A percentile compares a stretch with the other conserved stretches of the same genome.
phyloP scores from a whole-genome alignment of 2,113 vertebrate genomes.

The Esox niger region DNA sequence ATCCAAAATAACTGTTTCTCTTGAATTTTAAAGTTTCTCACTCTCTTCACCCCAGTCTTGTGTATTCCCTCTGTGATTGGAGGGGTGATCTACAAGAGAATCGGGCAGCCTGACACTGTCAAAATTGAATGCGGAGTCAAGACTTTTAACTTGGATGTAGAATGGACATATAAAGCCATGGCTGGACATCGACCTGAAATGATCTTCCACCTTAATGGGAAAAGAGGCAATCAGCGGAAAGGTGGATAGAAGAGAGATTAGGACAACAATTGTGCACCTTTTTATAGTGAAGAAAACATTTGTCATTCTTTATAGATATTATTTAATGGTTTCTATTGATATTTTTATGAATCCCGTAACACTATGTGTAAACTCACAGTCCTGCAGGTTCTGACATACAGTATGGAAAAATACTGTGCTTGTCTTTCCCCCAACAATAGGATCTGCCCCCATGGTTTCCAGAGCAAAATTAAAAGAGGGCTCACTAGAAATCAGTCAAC shows the following conservation, averaged over 20 bases:
- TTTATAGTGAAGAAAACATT: too few relatives aligned
- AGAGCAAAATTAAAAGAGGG: accelerated
- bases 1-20: too few relatives aligned
- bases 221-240: accelerated
- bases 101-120: accelerated
- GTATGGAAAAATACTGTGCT: not conserved
- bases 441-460: accelerated
- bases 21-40: too few relatives aligned
- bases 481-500: accelerated
- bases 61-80: slow-evolving; percentile 29
- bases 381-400: too few relatives aligned
- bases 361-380: not conserved
- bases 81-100: not conserved
- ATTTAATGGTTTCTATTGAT: not conserved
- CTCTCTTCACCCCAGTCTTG: slow-evolving; percentile 44
- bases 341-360: not conserved
- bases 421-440: slow-evolving; percentile 19
- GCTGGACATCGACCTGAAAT: not conserved
- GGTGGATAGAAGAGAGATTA: slow-evolving; percentile 29
- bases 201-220: accelerated
- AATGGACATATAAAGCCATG: accelerated
- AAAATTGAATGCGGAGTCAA: slow-evolving; percentile 5
- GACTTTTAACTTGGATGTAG: accelerated
- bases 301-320: too few relatives aligned
- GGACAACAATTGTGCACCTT: too few relatives aligned